Base-by-base conservation (phyloP, 2,113 vertebrate species). In the Neodon shergylaensis region DNA sequence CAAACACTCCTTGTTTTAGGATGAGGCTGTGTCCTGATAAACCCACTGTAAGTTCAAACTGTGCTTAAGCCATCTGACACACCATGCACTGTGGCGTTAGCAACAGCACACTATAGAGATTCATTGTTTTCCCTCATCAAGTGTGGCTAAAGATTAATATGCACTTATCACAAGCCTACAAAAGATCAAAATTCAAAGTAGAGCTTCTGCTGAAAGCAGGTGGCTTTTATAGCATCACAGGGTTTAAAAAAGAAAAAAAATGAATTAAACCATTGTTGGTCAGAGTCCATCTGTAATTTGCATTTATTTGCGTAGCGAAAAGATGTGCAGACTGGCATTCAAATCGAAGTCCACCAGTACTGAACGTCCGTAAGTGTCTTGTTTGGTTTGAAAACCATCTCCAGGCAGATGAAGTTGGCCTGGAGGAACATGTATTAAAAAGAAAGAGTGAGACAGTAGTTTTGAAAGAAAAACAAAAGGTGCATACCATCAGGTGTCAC, bases 361-460 rank as follows among this genome's bases (percentile, higher is more conserved):
- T 22, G 22, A 68, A 83, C 7, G 26, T 70, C 52, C 49, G 8
- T 44, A 78, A 91, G 58, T 19, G n/a, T 44, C n/a, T 39, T 89
- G 22, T n/a, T 63, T 49, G 22, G 17, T 77, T 54, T 70, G 54
- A 63, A 74, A 91, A 78, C 12, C 49, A 81, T 66, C 36, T 42
- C 21, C 16, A 47, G 42, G 74, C 52, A 76, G 33, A 87, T n/a
- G 28, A 36, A 84, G 79, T 84, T 89, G 14, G 6, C 68, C 92
- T 78, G 82, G 61, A 96, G 49, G 73, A 42, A 52, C 92, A 91
- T 49, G n/a, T 96, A 94, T 52, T 87, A 97, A 96, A 28, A 96
- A 79, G 39, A 26, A 77, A 72, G 61, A 19, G 39, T 54, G 28
- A 44, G 49, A 10, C n/a, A 85, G 79, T 58, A 68, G 31, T 76